Percentiles rank a stretch among this genome's conserved stretches.
Conservation (phyloP, 2,888 invertebrate genomes). For the Synergus laeviventris region DNA sequence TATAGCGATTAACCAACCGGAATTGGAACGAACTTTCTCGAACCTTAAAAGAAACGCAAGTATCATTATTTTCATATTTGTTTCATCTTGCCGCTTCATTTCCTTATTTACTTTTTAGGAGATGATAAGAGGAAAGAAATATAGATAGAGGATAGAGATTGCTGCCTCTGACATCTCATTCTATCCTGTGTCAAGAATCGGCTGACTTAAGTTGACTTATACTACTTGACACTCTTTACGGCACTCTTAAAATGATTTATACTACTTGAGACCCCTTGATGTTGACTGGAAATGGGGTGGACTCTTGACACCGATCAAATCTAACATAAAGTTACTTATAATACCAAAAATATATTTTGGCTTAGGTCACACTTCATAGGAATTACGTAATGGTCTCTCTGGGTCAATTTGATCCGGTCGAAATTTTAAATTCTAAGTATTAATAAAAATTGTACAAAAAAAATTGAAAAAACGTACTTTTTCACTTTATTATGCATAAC, state of each 20-base stretch:
- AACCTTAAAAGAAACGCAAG: background rate
- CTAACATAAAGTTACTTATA: background rate
- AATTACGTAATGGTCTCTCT: too few relatives aligned
- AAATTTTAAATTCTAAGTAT: too few relatives aligned
- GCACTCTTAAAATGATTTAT: background rate
- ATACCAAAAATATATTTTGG: background rate
- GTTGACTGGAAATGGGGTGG: background rate
- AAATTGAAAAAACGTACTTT: too few relatives aligned
- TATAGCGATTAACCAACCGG: conserved; percentile 12
- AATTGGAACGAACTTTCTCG: background rate
- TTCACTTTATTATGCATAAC: too few relatives aligned
- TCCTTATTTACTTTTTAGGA: background rate
- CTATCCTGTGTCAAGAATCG: background rate
- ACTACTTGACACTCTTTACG: background rate
- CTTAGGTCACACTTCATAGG: background rate
- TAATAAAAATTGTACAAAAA: too few relatives aligned
- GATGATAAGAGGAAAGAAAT: background rate
- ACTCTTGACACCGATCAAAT: background rate
- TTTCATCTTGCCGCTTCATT: background rate
- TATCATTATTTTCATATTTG: background rate
- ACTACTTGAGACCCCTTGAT: background rate
- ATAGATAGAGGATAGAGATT: background rate
- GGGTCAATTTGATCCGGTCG: too few relatives aligned
- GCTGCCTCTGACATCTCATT: background rate
- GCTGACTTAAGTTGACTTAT: background rate